Conservation (phyloP, 1,140 invertebrate species). For the Papilio aristodemus region DNA sequence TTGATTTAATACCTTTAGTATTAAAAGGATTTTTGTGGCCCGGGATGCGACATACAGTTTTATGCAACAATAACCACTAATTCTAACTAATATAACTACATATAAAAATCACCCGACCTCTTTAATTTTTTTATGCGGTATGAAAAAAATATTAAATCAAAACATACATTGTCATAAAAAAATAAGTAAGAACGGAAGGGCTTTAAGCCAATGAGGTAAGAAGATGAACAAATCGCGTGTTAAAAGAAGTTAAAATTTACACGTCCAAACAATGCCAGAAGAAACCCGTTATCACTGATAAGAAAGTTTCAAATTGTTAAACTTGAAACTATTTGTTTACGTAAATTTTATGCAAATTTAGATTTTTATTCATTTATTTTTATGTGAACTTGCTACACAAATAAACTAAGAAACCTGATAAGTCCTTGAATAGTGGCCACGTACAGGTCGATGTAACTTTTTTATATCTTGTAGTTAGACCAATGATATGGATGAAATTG, state of each 20-base stretch:
- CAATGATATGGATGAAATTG: too few relatives aligned
- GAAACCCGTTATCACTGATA: not conserved
- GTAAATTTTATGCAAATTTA: not conserved
- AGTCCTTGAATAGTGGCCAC: too few relatives aligned
- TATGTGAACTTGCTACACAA: not conserved
- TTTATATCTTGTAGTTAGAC: too few relatives aligned
- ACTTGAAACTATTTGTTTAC: constrained; percentile 6
- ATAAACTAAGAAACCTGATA: too few relatives aligned
- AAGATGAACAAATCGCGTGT: constrained; percentile 11
- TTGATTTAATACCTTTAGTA: constrained; percentile 10
- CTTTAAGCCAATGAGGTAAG: too few relatives aligned
- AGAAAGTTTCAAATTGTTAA: constrained; percentile 1
- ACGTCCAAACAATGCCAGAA: not conserved
- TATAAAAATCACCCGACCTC: too few relatives aligned
- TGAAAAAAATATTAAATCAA: too few relatives aligned
- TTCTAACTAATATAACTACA: not conserved
- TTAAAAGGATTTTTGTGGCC: not conserved
- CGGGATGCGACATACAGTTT: not conserved
- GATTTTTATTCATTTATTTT: not conserved
- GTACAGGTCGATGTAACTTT: too few relatives aligned
- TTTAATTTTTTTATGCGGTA: too few relatives aligned
- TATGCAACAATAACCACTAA: too few relatives aligned
- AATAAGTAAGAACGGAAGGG: too few relatives aligned
- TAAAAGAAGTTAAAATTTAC: not conserved
- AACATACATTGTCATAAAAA: too few relatives aligned